These are phyloP conservation scores for Craseonycteris thonglongyai DNA, from an alignment of 2,113 vertebrate species.

Conservation along the genomic window DNA sequence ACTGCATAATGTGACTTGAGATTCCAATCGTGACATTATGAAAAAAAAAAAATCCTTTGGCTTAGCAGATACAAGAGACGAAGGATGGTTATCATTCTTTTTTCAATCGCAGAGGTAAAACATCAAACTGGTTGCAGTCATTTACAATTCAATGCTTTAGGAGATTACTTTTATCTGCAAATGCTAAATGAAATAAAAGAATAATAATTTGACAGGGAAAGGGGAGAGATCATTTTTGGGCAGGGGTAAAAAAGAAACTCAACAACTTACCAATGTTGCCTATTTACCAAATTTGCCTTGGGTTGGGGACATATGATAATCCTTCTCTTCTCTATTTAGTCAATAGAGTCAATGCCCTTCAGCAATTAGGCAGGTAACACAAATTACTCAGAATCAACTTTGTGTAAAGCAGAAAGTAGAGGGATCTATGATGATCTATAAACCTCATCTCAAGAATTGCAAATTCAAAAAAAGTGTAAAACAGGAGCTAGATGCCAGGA, in stretches of 20 bases:
- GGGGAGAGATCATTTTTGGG: not conserved
- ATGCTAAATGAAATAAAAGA: constrained; percentile 4
- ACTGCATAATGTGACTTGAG: not conserved
- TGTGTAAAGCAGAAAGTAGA: not conserved
- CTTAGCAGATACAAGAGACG: not conserved
- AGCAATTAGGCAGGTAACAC: not conserved
- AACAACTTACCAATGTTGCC: not conserved
- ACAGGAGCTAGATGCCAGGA: too few relatives aligned
- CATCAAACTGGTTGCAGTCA: not conserved
- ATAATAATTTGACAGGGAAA: not conserved
- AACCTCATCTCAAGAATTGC: not conserved
- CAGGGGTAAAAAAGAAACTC: not conserved
- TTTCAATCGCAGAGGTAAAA: not conserved
- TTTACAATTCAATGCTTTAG: not conserved
- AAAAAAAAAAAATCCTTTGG: not conserved
- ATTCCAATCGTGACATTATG: not conserved
- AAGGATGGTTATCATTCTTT: not conserved
- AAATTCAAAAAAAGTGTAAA: not conserved
- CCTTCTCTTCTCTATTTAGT: not conserved
- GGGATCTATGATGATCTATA: not conserved
- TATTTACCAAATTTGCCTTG: not conserved
- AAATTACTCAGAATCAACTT: not conserved
- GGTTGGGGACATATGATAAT: not conserved
- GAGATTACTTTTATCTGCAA: not conserved
- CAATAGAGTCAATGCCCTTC: not conserved